Conservation (phyloP, 2,888 invertebrate species). For the Drosophila nigricruria region DNA sequence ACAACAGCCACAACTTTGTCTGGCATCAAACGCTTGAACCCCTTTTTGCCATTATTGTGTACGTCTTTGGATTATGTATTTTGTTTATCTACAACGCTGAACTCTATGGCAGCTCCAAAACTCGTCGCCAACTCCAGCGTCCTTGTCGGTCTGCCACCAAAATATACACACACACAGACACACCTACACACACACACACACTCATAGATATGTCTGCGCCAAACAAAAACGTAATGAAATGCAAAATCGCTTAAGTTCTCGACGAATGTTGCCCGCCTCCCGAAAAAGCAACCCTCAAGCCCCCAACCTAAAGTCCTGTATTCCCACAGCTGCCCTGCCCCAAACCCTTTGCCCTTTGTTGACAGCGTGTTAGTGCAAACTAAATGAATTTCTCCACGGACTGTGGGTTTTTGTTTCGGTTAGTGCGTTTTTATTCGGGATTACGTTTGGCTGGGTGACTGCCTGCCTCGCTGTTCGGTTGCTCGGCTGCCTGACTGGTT, state of each 20-base stretch:
- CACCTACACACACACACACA: neutral
- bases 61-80: conserved; percentile 76
- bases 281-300: conserved; percentile 3
- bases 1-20: conserved; percentile 29
- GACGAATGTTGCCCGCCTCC: conserved; percentile 40
- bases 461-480: neutral
- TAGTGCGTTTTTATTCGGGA: conserved; percentile 55
- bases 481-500: conserved; percentile 13
- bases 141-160: conserved; percentile 34
- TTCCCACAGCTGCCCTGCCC: conserved; percentile 7
- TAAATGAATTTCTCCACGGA: conserved; percentile 81
- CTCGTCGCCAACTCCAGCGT: conserved; percentile 26
- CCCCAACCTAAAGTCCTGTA: conserved; percentile 6
- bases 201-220: conserved; percentile 33
- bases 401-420: conserved; percentile 72
- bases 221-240: conserved; percentile 73
- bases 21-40: conserved; percentile 56
- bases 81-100: conserved; percentile 73
- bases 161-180: conserved; percentile 25
- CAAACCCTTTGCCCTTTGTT: conserved; percentile 48
- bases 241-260: conserved; percentile 79
- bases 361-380: conserved; percentile 83
- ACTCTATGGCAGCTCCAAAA: conserved; percentile 44
- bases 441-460: conserved; percentile 52
- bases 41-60: conserved; percentile 63